Percentiles rank a stretch among this genome's conserved stretches.
These are phyloP conservation scores for Drosophila colorata DNA, from an alignment of 2,888 invertebrate species.

Conservation along the genomic window DNA sequence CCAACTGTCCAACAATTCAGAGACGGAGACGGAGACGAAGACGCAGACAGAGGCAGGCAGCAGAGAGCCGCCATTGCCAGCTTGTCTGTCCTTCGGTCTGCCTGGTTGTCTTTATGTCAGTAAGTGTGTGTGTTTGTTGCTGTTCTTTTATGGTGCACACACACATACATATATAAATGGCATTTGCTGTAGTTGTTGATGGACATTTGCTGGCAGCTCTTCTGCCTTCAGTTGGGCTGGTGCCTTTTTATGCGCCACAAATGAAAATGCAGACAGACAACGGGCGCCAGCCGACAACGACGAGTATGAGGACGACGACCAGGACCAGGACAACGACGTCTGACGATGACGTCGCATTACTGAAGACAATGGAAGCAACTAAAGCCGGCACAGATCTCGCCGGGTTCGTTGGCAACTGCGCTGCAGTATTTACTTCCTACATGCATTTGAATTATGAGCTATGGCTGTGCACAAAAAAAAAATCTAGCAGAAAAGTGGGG, in stretches of 20 bases:
- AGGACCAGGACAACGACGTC: slow-evolving; percentile 63
- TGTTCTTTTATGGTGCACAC: slow-evolving; percentile 56
- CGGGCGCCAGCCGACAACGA: slow-evolving; percentile 70
- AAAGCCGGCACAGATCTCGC: slow-evolving; percentile 63
- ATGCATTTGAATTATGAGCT: slow-evolving; percentile 77
- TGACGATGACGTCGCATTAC: slow-evolving; percentile 78
- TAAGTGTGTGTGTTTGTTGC: slow-evolving; percentile 41
- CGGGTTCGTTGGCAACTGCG: slow-evolving; percentile 73
- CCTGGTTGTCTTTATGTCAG: slow-evolving; percentile 1
- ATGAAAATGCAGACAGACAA: slow-evolving; percentile 81
- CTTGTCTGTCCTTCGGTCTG: slow-evolving; percentile 5
- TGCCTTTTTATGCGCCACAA: slow-evolving; percentile 76
- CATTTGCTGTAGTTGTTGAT: slow-evolving; percentile 70
- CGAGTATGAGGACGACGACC: slow-evolving; percentile 35
- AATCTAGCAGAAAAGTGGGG: slow-evolving; percentile 7
- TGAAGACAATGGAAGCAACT: slow-evolving; percentile 71
- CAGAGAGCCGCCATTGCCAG: slow-evolving; percentile 15
- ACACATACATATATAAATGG: slow-evolving; percentile 41
- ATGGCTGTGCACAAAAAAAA: slow-evolving; percentile 26
- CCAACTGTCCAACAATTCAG: slow-evolving; percentile 36
- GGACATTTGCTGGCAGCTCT: slow-evolving; percentile 80
- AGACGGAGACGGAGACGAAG: slow-evolving; percentile 18
- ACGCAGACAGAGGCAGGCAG: neutral
- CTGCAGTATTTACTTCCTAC: slow-evolving; percentile 59
- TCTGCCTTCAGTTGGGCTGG: slow-evolving; percentile 59